A percentile compares a stretch with the other conserved stretches of the same genome.
phyloP scores from a whole-genome alignment of 2,797 vertebrate genomes.

The Gambusia yucatana region DNA sequence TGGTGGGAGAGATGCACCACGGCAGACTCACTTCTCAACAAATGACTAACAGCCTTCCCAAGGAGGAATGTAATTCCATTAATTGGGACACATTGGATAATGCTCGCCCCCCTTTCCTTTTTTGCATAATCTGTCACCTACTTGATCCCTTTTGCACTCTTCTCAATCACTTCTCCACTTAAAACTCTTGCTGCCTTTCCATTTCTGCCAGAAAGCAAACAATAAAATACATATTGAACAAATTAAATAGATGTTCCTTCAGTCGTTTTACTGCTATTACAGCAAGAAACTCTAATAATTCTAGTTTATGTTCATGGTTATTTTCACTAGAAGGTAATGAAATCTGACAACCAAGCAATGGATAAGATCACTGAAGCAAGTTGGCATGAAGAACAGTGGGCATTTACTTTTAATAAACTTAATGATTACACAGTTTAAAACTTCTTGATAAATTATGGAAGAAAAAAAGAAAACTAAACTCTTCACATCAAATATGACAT shows the following conservation, averaged over 20 bases:
- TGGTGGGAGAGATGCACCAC: conserved; percentile 74
- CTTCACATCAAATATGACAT: background rate
- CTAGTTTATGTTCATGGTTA: conserved; percentile 26
- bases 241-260: conserved; percentile 15
- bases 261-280: conserved; percentile 37
- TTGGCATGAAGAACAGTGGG: background rate
- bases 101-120: conserved; percentile 52
- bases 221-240: conserved; percentile 26
- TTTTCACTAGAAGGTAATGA: conserved; percentile 47
- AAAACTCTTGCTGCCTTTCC: conserved; percentile 10
- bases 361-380: background rate
- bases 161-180: background rate
- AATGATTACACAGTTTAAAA: background rate
- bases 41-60: conserved; percentile 77
- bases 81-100: conserved; percentile 77
- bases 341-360: conserved; percentile 35
- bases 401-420: background rate
- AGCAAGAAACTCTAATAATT: conserved; percentile 15
- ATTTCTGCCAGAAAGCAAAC: conserved; percentile 23
- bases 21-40: conserved; percentile 67
- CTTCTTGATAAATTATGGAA: background rate
- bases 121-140: conserved; percentile 57
- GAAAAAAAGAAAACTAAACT: background rate
- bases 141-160: conserved; percentile 42
- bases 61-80: conserved; percentile 79